These are phyloP conservation scores for Cathartes aura DNA, from an alignment of 2,113 vertebrate genomes.

Conservation along the genomic window DNA sequence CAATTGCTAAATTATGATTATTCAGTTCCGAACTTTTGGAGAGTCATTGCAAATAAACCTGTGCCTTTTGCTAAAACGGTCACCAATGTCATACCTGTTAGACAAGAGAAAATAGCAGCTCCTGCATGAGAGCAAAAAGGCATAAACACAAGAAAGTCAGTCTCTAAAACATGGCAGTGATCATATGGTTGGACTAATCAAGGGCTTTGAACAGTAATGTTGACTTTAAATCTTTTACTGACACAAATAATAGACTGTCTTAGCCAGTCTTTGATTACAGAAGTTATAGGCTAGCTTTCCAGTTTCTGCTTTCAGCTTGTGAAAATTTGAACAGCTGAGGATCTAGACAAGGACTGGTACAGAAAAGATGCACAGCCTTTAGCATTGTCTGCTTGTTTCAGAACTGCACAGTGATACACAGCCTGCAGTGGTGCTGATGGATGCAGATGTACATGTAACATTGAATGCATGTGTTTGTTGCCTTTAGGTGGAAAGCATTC, in stretches of 20 bases:
- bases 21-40: neutral
- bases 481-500: neutral
- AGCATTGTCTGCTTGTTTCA: neutral
- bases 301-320: neutral
- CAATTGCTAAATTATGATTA: neutral
- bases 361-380: neutral
- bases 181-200: neutral
- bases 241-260: neutral
- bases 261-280: neutral
- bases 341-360: neutral
- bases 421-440: neutral
- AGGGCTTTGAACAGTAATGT: neutral
- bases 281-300: neutral
- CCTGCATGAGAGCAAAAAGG: neutral
- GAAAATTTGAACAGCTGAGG: neutral
- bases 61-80: neutral
- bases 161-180: neutral
- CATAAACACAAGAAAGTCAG: neutral
- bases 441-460: neutral
- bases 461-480: rapidly evolving
- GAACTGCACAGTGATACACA: neutral
- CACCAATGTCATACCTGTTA: neutral
- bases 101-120: neutral
- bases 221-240: neutral
- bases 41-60: neutral